A percentile compares a stretch with the other conserved stretches of the same genome.
phyloP scores from a whole-genome alignment of 2,797 vertebrate species.

The Sebastes jordani region DNA sequence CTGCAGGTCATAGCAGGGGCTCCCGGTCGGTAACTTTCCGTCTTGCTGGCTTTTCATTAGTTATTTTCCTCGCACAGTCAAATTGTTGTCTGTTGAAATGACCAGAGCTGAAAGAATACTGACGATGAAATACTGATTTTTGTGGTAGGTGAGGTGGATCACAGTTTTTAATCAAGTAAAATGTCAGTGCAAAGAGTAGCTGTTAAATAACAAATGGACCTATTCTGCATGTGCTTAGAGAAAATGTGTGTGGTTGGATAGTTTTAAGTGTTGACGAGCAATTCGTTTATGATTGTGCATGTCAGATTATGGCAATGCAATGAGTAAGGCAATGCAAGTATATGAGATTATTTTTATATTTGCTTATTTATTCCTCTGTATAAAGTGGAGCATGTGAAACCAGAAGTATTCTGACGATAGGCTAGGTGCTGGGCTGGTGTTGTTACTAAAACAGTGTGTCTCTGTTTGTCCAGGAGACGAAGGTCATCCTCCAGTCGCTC shows the following conservation, averaged over 20 bases:
- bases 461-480: conserved; percentile 82
- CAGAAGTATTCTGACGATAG: conserved; percentile 28
- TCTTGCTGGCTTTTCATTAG: conserved; percentile 81
- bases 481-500: conserved; percentile 85
- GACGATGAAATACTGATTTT: conserved; percentile 26
- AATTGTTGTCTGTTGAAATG: conserved; percentile 60
- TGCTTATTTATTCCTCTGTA: neutral
- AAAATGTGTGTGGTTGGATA: conserved; percentile 1
- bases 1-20: conserved; percentile 93
- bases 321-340: neutral
- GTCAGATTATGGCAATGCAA: conserved; percentile 1
- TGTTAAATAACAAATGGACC: neutral
- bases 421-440: conserved; percentile 38
- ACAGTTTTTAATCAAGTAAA: conserved; percentile 4
- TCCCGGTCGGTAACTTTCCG: conserved; percentile 98
- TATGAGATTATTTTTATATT: neutral
- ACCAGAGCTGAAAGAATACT: conserved; percentile 54
- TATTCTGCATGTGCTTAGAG: conserved; percentile 34
- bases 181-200: neutral
- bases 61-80: conserved; percentile 69
- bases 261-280: neutral
- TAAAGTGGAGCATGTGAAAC: neutral
- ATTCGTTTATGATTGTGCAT: conserved; percentile 16
- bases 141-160: conserved; percentile 56
- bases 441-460: conserved; percentile 47